Evolutionary conservation across 1,140 invertebrate species (phyloP).

Genomic region (Hylaeus anthracinus): DNA sequence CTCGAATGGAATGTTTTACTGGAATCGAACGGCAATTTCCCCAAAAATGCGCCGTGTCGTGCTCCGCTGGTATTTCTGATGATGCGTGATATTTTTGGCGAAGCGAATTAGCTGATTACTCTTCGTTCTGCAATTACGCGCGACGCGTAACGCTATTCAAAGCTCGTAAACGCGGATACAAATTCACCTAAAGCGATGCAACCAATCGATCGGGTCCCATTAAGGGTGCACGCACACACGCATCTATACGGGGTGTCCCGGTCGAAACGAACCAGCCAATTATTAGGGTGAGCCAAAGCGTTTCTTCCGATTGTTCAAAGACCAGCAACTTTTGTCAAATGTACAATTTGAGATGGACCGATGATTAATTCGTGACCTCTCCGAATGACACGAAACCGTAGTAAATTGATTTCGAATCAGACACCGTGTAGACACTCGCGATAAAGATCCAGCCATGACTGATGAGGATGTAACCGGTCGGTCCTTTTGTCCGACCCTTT

Average conservation of each 20-base stretch:
- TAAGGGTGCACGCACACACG: neutral
- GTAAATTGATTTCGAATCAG: neutral
- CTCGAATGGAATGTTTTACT: neutral
- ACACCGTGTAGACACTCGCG: neutral
- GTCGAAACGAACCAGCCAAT: too few relatives aligned
- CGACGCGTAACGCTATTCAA: slow-evolving; percentile 8
- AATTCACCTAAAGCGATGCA: slow-evolving; percentile 1
- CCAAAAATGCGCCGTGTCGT: slow-evolving; percentile 9
- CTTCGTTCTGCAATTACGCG: slow-evolving; percentile 12
- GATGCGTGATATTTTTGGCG: slow-evolving; percentile 20
- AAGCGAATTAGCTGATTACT: slow-evolving; percentile 44
- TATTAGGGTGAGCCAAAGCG: too few relatives aligned
- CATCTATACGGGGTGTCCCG: neutral
- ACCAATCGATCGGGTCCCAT: neutral
- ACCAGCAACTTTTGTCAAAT: too few relatives aligned
- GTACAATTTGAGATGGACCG: too few relatives aligned
- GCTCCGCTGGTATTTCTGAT: neutral
- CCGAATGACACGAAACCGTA: neutral
- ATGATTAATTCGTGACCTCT: too few relatives aligned
- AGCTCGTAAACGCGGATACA: neutral
- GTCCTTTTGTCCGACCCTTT: slow-evolving; percentile 42
- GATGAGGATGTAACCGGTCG: slow-evolving; percentile 46
- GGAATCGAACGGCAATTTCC: slow-evolving; percentile 22
- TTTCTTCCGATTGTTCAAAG: too few relatives aligned
- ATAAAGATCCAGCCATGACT: slow-evolving; percentile 38